Conservation (phyloP, 2,113 vertebrate species). For the Clarias batrachus region DNA sequence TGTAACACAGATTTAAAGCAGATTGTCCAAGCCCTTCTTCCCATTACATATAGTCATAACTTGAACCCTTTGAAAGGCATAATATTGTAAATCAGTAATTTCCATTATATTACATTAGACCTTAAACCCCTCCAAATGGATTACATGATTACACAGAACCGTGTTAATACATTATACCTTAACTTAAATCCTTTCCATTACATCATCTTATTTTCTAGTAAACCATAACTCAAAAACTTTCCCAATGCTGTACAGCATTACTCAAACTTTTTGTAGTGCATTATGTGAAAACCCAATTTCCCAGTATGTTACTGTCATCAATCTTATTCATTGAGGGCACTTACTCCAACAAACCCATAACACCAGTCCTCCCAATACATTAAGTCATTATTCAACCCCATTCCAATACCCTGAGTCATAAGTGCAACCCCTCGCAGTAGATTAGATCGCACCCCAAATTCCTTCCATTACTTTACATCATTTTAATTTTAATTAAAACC, state of each 20-base stretch:
- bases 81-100: neutral
- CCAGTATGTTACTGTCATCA: neutral
- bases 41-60: neutral
- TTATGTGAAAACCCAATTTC: neutral
- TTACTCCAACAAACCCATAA: neutral
- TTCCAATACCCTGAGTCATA: neutral
- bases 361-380: neutral
- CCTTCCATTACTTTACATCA: neutral
- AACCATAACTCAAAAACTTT: neutral
- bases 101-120: neutral
- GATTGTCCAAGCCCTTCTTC: neutral
- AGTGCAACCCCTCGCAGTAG: neutral
- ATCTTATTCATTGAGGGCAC: neutral
- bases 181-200: neutral
- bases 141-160: neutral
- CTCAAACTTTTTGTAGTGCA: neutral
- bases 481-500: too few relatives aligned
- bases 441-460: neutral
- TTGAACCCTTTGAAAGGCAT: neutral
- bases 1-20: neutral
- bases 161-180: neutral
- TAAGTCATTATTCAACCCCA: neutral
- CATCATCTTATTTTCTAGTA: too few relatives aligned
- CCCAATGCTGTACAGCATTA: neutral
- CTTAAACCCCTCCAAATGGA: neutral